Percentiles rank a stretch among this genome's conserved stretches.
These are phyloP conservation scores for Cherax quadricarinatus DNA, from an alignment of 1,140 invertebrate genomes.

Conservation along the genomic window DNA sequence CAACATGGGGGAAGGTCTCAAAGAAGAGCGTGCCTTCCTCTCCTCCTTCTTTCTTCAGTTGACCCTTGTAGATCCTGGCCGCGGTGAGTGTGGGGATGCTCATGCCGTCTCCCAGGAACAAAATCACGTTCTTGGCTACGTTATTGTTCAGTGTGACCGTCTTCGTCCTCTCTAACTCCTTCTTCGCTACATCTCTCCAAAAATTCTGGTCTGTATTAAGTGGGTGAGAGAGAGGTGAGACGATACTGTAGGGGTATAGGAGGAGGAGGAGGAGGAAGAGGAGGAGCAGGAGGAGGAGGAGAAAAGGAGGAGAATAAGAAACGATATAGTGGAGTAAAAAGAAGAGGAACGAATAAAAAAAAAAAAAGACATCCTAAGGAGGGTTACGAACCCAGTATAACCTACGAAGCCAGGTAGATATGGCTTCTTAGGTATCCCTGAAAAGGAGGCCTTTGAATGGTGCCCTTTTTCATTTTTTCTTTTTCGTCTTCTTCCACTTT, in stretches of 20 bases:
- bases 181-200: constrained; percentile 72
- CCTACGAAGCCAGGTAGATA: too few relatives aligned
- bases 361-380: too few relatives aligned
- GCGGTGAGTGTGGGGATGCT: constrained; percentile 87
- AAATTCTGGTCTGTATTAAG: constrained; percentile 61
- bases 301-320: too few relatives aligned
- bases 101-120: constrained; percentile 91
- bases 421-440: too few relatives aligned
- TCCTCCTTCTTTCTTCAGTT: constrained; percentile 75
- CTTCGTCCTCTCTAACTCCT: constrained; percentile 75
- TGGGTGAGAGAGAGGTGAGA: neutral
- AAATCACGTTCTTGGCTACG: constrained; percentile 71
- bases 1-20: constrained; percentile 90
- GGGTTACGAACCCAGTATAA: too few relatives aligned
- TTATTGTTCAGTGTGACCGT: constrained; percentile 69
- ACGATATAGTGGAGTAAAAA: too few relatives aligned
- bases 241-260: neutral
- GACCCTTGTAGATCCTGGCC: constrained; percentile 83
- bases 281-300: too few relatives aligned
- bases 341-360: too few relatives aligned
- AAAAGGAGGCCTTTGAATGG: too few relatives aligned
- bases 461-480: too few relatives aligned
- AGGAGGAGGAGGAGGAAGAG: neutral
- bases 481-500: too few relatives aligned
- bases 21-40: constrained; percentile 83